Percentiles rank a stretch among this genome's conserved stretches.
phyloP scores from a whole-genome alignment of 2,888 invertebrate species.

The Bellardia bayeri region DNA sequence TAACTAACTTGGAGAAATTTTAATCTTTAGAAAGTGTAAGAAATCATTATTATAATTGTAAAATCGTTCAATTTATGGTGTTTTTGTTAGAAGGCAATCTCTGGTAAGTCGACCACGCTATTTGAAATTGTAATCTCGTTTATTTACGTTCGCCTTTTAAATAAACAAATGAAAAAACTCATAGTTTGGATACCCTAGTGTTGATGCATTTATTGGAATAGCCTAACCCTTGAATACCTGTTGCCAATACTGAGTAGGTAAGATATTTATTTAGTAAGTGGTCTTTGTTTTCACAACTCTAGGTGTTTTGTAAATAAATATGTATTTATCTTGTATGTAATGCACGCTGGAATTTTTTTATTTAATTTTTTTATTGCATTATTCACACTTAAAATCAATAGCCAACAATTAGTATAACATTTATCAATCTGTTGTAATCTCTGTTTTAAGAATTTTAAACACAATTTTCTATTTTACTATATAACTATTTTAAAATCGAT shows the following conservation, averaged over 20 bases:
- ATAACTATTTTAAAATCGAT: neutral
- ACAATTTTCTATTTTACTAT: neutral
- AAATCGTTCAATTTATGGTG: too few species aligned
- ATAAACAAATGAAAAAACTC: too few species aligned
- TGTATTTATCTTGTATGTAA: neutral
- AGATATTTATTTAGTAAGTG: neutral
- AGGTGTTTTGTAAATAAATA: neutral
- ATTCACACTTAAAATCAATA: constrained; percentile 1
- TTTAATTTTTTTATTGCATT: neutral
- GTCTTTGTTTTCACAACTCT: neutral
- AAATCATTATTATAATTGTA: too few species aligned
- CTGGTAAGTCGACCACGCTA: too few species aligned
- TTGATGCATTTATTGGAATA: too few species aligned
- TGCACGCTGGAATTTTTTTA: neutral
- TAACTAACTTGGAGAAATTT: too few species aligned
- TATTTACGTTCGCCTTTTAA: too few species aligned
- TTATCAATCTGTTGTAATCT: neutral
- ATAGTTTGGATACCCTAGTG: too few species aligned
- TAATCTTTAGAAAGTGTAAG: too few species aligned
- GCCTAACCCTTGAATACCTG: constrained; percentile 1
- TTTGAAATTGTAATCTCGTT: too few species aligned
- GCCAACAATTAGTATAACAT: neutral
- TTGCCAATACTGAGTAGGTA: neutral
- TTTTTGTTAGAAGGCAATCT: too few species aligned
- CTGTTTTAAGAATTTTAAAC: neutral